Base-by-base conservation (phyloP, 2,113 vertebrate species). In the Scopus umbretta region DNA sequence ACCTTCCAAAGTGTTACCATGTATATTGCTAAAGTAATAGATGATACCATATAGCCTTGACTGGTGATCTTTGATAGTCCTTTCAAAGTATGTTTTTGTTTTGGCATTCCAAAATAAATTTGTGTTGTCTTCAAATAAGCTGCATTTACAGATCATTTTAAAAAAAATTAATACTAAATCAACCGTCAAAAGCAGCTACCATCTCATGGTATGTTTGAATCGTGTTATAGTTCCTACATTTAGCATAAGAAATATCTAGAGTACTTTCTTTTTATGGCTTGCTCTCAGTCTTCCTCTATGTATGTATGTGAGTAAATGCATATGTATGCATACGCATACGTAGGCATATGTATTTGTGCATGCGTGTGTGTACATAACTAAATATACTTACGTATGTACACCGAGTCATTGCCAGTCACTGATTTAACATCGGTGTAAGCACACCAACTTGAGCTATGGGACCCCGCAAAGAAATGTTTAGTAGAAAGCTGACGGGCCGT, bases 251-350 rank as follows among this genome's bases (percentile, higher is more conserved):
- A 85, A 53, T 47, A 88, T 40, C 16, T 36, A 8, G 9, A 62
- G 32, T 30, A 49, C n/a, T 45, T 79, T 32, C 13, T 68, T 15
- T 59, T 82, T 36, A 47, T 58, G 45, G 29, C 56, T 63, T 59
- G 52, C 7, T 70, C 29, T 73, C 59, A 56, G 18, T 70, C 26
- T 32, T 43, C 11, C 27, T 45, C n/a, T 80, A 26, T 22, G 16
- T 21, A 10, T 18, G 5, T 43, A 30, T 9, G 16, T 42, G 10
- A 67, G 16, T 38, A 90, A 90, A 86, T 42, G 13, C 17, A 2
- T 16, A 16, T 3, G 10, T 11, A 11, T 38, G 9, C 19, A 61
- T 49, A 62, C 1, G 4, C 15, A 6, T 3, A 26, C 3, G 2
- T 2, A 34, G 20, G 38, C 16, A 55, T 40, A 52, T 43, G 29